Base-by-base conservation (phyloP, 2,113 vertebrate species). In the Ceyx cyanopectus region DNA sequence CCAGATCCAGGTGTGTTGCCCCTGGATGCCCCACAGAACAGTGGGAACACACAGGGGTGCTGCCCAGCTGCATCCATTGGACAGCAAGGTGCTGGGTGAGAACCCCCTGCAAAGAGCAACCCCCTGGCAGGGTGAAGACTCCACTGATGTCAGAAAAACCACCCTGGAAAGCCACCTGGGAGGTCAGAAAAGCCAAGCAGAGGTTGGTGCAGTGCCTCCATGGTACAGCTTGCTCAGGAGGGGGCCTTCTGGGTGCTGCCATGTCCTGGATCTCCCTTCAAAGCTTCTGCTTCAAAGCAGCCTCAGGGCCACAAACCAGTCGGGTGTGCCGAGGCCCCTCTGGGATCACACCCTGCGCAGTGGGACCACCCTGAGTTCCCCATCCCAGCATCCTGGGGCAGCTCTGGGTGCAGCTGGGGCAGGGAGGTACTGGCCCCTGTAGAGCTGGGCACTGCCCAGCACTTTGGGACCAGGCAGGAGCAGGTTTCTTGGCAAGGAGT, bases 171-270 rank as follows among this genome's bases (percentile, higher is more conserved):
- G 34, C 8, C 10, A 8, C 24, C 1, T 56, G 1, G 7, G 5
- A 2, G 0, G 10, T n/a, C 0, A 1, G 30, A 58, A n/a, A 2
- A 13, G 5, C 8, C 1, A 2, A 22, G 17, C 61, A 30, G 51
- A 10, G 24, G 23, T 13, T 0, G 1, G 24, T 1, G 2, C 22
- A 1, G 22, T 1, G 24, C 16, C 8, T 1, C 8, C 7, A 1
- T 0, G 7, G 45, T 58, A 56, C 32, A 5, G 45, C 24, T 57
- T 7, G 1, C 20, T 40, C 50, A 21, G 3, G 0, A 0, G 1
- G 46, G 46, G 60, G 5, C 68, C 78, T 84, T 48, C 1, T 5
- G 30, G 61, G 67, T 10, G n/a, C 63, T 69, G 40, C 29, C 4
- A 1, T 0, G 0, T 16, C 66, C 32, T 12, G 41, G 34, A 50